Evolutionary conservation across 1,140 invertebrate species (phyloP).

Genomic region (Drosophila micromelanica): DNA sequence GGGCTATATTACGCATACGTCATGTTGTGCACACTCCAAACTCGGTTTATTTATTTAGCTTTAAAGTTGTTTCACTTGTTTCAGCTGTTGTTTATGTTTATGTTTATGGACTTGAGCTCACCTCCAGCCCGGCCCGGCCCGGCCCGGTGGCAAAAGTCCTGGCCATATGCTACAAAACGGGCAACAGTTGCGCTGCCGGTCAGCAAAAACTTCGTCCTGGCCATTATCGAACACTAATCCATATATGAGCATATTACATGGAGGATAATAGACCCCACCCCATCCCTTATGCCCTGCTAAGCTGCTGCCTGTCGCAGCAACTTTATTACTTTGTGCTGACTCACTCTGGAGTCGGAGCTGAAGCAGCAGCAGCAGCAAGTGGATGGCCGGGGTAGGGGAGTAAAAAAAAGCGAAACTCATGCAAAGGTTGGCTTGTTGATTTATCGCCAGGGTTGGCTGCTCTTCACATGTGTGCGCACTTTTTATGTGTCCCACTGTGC

Average conservation of each 20-base stretch:
- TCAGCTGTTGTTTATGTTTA: slow-evolving; percentile 10
- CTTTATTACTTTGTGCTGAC: slow-evolving; percentile 81
- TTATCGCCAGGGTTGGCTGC: slow-evolving; percentile 55
- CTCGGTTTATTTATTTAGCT: slow-evolving; percentile 29
- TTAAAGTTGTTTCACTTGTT: slow-evolving; percentile 30
- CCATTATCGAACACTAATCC: slow-evolving; percentile 76
- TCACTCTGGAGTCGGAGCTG: slow-evolving; percentile 36
- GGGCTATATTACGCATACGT: slow-evolving; percentile 50
- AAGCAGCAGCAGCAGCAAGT: neutral
- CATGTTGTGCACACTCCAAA: slow-evolving; percentile 42
- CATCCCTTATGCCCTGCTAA: neutral
- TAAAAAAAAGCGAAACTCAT: slow-evolving; percentile 66
- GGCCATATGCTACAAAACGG: slow-evolving; percentile 33
- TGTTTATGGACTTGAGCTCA: slow-evolving; percentile 38
- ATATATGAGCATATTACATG: slow-evolving; percentile 64
- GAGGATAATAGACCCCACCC: slow-evolving; percentile 46
- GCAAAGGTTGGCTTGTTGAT: slow-evolving; percentile 80
- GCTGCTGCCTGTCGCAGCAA: slow-evolving; percentile 20
- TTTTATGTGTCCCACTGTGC: slow-evolving; percentile 37
- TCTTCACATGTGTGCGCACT: slow-evolving; percentile 51
- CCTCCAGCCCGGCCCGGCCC: neutral
- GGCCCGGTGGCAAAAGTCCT: neutral
- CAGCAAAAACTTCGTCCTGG: slow-evolving; percentile 32
- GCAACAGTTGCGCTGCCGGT: slow-evolving; percentile 45
- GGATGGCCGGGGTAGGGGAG: neutral